Conservation (phyloP, 2,797 vertebrate genomes). For the Silurus aristotelis region DNA sequence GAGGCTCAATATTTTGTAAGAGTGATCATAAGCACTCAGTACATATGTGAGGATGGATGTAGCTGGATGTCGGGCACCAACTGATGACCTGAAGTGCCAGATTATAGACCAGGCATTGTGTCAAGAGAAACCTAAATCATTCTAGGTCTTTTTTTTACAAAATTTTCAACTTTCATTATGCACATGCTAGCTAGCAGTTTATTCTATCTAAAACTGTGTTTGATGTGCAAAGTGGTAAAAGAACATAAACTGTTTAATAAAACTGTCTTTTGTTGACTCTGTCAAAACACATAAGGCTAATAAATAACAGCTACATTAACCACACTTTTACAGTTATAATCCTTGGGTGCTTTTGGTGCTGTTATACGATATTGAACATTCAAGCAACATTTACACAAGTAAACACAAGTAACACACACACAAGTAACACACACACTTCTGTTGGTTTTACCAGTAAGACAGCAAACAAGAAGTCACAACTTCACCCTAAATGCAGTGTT, state of each 20-base stretch:
- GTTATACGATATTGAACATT: neutral
- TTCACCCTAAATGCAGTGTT: neutral
- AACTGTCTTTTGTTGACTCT: neutral
- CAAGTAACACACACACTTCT: neutral
- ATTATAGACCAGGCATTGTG: no score
- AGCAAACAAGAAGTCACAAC: neutral
- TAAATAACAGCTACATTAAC: neutral
- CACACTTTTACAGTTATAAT: neutral
- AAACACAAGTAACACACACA: neutral
- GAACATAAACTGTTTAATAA: neutral
- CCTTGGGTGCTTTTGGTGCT: neutral
- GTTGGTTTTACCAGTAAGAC: neutral
- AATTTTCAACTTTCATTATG: no score
- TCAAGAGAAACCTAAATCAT: no score
- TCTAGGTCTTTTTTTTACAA: no score
- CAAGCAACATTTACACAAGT: no score
- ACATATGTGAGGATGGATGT: no score
- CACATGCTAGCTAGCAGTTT: no score
- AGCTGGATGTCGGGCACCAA: no score
- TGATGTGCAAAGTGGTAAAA: neutral
- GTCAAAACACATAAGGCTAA: neutral
- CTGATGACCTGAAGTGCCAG: no score
- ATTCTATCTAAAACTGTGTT: neutral
- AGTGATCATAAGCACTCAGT: no score
- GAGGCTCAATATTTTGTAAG: no score